A percentile compares a stretch with the other conserved stretches of the same genome.
phyloP scores from a whole-genome alignment of 2,113 vertebrate genomes.

The Cyanoramphus novaezelandiae region DNA sequence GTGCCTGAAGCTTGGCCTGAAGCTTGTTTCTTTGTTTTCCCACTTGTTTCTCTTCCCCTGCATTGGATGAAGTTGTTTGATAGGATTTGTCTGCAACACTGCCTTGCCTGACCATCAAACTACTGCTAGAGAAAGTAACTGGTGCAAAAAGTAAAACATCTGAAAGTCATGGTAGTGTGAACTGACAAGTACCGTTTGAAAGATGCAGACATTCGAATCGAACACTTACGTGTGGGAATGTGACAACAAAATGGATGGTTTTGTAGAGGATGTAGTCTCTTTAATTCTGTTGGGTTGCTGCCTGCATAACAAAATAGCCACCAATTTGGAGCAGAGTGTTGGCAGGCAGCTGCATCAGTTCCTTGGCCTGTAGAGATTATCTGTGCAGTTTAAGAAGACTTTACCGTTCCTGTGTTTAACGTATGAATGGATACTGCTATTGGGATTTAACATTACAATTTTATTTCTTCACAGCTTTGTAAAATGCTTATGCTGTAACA shows the following conservation, averaged over 20 bases:
- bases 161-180: not conserved
- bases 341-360: not conserved
- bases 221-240: not conserved
- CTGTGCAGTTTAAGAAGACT: not conserved
- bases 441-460: not conserved
- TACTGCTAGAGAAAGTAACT: not conserved
- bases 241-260: not conserved
- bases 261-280: not conserved
- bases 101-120: not conserved
- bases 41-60: not conserved
- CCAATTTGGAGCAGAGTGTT: not conserved
- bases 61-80: not conserved
- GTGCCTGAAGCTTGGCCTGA: not conserved
- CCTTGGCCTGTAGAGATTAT: not conserved
- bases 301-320: not conserved
- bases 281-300: not conserved
- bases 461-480: not conserved
- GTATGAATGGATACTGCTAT: not conserved
- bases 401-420: not conserved
- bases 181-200: not conserved
- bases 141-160: not conserved
- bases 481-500: not conserved
- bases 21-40: not conserved
- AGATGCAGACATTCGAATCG: accelerated
- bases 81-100: not conserved